These are phyloP conservation scores for Meta bourneti DNA, from an alignment of 2,888 invertebrate species.

Conservation along the genomic window DNA sequence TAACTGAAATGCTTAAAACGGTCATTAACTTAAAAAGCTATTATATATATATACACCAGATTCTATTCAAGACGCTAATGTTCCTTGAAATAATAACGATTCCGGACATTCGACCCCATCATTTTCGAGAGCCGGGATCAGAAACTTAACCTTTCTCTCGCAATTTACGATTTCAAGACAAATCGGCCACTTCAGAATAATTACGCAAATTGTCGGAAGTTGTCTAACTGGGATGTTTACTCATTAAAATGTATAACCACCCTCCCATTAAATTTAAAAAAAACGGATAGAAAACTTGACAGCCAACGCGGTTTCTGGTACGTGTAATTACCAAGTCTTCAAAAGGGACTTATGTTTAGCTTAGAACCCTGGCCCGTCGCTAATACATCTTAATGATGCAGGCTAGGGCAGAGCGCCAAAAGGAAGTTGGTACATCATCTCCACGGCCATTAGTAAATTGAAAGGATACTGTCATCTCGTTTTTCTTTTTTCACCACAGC, in stretches of 20 bases:
- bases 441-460: constrained; percentile 59
- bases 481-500: background rate
- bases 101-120: no score
- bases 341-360: constrained; percentile 12
- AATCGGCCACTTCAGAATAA: background rate
- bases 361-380: background rate
- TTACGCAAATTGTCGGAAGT: background rate
- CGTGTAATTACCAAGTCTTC: constrained; percentile 14
- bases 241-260: background rate
- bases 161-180: background rate
- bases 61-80: no score
- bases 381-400: constrained; percentile 49
- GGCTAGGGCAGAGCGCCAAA: constrained; percentile 48
- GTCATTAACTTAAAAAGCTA: no score
- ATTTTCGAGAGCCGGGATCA: no score
- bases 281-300: no score
- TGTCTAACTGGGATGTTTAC: constrained; percentile 10
- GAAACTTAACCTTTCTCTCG: background rate
- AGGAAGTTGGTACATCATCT: constrained; percentile 46
- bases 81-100: no score
- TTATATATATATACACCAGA: no score
- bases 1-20: no score
- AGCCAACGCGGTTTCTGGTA: background rate
- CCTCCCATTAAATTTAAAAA: background rate
- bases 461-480: constrained; percentile 55